Evolutionary conservation across 1,140 invertebrate species (phyloP).

Genomic region (Globodera rostochiensis): DNA sequence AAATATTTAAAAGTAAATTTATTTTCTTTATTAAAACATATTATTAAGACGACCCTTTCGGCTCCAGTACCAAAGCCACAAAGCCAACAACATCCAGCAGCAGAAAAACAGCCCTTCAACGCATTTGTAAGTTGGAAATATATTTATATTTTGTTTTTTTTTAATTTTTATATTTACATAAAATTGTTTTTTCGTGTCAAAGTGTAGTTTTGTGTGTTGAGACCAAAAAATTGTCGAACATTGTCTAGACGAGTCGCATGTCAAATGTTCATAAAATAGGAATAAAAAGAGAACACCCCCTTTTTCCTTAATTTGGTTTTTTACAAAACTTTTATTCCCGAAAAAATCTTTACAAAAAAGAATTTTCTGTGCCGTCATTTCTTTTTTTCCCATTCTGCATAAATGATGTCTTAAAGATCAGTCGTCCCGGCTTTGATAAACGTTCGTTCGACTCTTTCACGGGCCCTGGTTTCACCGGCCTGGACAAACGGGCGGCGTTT

Average conservation of each 20-base stretch:
- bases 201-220: background rate
- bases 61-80: background rate
- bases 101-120: conserved; percentile 1
- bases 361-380: conserved; percentile 39
- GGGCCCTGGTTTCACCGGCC: conserved; percentile 49
- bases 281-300: background rate
- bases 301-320: background rate
- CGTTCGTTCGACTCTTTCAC: conserved; percentile 53
- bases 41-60: background rate
- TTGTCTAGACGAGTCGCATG: conserved; percentile 10
- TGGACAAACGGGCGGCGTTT: conserved; percentile 50
- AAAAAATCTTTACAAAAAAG: conserved; percentile 31
- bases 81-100: background rate
- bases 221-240: background rate
- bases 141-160: background rate
- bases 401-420: conserved; percentile 19
- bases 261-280: no score
- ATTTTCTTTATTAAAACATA: background rate
- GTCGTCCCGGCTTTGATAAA: conserved; percentile 45
- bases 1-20: background rate
- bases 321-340: conserved; percentile 40
- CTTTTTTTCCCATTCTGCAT: conserved; percentile 26
- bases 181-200: no score
- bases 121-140: background rate
- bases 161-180: background rate